phyloP scores from a whole-genome alignment of 2,888 invertebrate genomes.

The Epinotia nisella region DNA sequence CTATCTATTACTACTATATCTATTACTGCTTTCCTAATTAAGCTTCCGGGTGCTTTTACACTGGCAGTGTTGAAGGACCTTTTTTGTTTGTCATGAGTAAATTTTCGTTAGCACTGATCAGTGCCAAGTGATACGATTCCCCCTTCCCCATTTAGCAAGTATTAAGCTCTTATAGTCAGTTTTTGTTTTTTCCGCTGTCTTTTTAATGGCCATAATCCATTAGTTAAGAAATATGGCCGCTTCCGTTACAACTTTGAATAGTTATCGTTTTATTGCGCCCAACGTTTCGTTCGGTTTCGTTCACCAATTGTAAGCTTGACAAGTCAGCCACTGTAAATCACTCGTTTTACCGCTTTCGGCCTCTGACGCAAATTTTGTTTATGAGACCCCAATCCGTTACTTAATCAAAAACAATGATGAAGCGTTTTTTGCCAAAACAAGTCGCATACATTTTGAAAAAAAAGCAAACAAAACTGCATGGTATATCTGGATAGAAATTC shows the following conservation, averaged over 20 bases:
- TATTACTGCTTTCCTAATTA: too few relatives aligned
- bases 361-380: constrained; percentile 16
- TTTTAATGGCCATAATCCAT: neutral
- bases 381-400: constrained; percentile 4
- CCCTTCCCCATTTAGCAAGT: too few relatives aligned
- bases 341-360: neutral
- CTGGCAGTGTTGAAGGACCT: too few relatives aligned
- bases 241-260: neutral
- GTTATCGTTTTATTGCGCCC: neutral
- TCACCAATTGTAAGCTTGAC: constrained; percentile 11
- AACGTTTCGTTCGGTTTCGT: neutral
- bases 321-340: constrained; percentile 17
- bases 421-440: constrained; percentile 9
- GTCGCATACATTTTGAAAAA: neutral
- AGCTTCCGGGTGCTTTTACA: too few relatives aligned
- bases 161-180: neutral
- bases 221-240: neutral
- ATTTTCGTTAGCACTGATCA: too few relatives aligned
- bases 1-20: too few relatives aligned
- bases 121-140: too few relatives aligned
- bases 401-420: constrained; percentile 3
- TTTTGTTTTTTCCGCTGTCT: constrained; percentile 3
- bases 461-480: neutral
- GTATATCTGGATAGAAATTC: neutral
- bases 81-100: too few relatives aligned